These are phyloP conservation scores for Cotesia typhae DNA, from an alignment of 1,140 invertebrate genomes.

Conservation along the genomic window DNA sequence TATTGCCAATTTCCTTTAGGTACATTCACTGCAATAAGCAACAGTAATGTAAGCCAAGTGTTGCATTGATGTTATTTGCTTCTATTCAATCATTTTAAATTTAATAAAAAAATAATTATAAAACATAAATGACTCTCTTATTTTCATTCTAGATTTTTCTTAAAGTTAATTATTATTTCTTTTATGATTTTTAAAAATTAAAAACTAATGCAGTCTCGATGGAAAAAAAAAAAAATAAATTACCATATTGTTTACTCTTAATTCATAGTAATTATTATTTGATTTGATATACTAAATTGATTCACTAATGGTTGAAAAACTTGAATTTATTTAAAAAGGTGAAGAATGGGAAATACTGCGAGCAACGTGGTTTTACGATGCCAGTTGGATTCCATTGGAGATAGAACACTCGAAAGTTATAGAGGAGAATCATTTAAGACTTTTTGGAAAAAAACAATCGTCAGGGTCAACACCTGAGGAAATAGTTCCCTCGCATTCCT, in stretches of 20 bases:
- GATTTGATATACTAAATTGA: too few species aligned
- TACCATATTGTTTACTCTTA: too few species aligned
- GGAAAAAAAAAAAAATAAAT: too few species aligned
- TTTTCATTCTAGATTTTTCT: too few species aligned
- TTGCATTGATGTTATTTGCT: constrained; percentile 9
- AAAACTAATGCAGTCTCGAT: too few species aligned
- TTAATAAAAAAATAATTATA: not conserved
- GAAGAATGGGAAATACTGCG: constrained; percentile 71
- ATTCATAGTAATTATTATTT: too few species aligned
- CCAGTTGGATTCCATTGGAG: constrained; percentile 76
- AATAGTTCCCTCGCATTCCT: constrained; percentile 54
- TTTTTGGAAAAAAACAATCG: constrained; percentile 60
- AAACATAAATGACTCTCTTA: not conserved
- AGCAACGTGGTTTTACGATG: constrained; percentile 78
- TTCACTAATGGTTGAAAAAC: not conserved
- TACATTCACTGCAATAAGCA: constrained; percentile 39
- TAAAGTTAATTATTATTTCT: too few species aligned
- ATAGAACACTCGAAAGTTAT: constrained; percentile 69
- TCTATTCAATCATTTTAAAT: constrained; percentile 2
- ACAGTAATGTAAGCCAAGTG: constrained; percentile 9
- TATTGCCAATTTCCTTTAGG: constrained; percentile 52
- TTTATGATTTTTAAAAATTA: too few species aligned
- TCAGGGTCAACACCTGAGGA: constrained; percentile 50
- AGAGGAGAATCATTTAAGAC: constrained; percentile 71
- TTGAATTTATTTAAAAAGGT: constrained; percentile 50